Percentiles rank a stretch among this genome's conserved stretches.
Conservation (phyloP, 2,797 vertebrate species). For the Sternotherus odoratus region DNA sequence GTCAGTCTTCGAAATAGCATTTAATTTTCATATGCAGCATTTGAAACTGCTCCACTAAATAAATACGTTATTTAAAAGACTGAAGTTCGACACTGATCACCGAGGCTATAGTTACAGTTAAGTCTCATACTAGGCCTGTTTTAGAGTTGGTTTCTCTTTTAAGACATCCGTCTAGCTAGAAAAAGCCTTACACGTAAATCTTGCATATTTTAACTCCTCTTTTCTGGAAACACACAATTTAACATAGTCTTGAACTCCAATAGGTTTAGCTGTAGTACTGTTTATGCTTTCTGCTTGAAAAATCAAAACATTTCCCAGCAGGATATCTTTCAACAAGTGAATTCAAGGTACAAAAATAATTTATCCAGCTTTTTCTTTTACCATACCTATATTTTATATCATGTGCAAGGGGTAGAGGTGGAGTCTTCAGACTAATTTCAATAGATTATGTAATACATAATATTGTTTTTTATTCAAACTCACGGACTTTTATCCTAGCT, state of each 20-base stretch:
- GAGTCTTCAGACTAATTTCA: background rate
- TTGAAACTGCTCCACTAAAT: background rate
- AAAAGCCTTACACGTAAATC: rapidly evolving
- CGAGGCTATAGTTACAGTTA: background rate
- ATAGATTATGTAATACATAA: background rate
- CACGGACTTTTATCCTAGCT: background rate
- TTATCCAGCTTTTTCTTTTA: background rate
- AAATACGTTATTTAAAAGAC: background rate
- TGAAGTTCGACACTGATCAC: background rate
- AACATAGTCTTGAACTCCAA: background rate
- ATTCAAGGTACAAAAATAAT: background rate
- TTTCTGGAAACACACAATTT: background rate
- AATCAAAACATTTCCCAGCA: background rate
- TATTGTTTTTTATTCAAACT: background rate
- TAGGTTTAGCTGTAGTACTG: background rate
- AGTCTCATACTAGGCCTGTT: background rate
- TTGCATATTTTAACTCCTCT: background rate
- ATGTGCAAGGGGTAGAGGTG: rapidly evolving
- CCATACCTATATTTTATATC: background rate
- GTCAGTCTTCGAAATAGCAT: rapidly evolving
- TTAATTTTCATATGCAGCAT: background rate
- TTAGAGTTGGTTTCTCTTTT: background rate
- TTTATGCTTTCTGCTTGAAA: background rate
- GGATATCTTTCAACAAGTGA: background rate
- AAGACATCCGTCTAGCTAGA: background rate